These are phyloP conservation scores for Dryobota labecula DNA, from an alignment of 2,888 invertebrate genomes.

Conservation along the genomic window DNA sequence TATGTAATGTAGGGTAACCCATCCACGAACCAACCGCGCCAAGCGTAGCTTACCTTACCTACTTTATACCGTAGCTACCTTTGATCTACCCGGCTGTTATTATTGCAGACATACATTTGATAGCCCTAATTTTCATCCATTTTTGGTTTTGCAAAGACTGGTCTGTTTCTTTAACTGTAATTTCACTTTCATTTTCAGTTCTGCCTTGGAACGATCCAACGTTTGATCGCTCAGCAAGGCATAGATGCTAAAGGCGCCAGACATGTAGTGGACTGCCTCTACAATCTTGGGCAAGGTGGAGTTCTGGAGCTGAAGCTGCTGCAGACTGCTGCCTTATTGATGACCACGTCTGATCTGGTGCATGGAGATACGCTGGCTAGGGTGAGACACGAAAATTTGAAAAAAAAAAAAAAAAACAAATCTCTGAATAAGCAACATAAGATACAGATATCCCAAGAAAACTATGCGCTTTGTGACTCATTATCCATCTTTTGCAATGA, in stretches of 20 bases:
- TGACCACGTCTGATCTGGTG: conserved; percentile 98
- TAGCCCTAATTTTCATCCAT: background rate
- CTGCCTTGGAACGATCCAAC: conserved; percentile 98
- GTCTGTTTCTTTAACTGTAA: background rate
- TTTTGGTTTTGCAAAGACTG: background rate
- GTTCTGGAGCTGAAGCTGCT: conserved; percentile 98
- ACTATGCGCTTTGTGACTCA: no score
- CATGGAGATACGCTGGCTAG: conserved; percentile 98
- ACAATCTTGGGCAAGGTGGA: conserved; percentile 98
- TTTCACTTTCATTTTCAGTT: conserved; percentile 90
- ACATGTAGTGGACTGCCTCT: conserved; percentile 97
- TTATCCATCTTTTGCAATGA: no score
- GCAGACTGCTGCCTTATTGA: conserved; percentile 97
- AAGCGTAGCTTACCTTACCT: no score
- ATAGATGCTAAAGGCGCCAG: conserved; percentile 98
- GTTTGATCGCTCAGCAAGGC: conserved; percentile 97
- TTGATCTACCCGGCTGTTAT: no score
- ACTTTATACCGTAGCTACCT: no score
- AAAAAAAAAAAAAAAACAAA: no score
- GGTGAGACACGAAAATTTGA: no score
- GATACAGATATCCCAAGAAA: no score
- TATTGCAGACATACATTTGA: no score
- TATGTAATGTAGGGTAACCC: no score
- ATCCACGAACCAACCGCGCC: no score
- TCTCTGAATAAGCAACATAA: no score